Evolutionary conservation across 64 coral and sea anemone genomes (phyloP).

Genomic region (Pocillopora damicornis): DNA sequence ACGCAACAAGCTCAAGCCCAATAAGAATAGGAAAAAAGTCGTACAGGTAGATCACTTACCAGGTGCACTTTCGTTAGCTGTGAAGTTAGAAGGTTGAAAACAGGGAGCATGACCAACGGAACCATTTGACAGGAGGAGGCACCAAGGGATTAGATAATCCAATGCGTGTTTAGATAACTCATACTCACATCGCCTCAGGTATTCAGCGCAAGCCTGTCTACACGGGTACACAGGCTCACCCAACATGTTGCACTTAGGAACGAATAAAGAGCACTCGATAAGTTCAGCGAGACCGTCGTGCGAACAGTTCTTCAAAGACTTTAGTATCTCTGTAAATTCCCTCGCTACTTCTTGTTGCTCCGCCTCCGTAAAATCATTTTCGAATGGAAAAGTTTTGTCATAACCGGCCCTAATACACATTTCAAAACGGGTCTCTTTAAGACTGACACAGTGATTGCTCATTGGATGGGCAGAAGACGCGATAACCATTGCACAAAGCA

Average conservation of each 20-base stretch:
- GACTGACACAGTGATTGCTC: not conserved
- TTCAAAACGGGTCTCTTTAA: not conserved
- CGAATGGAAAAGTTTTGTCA: not conserved
- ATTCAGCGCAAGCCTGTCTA: slow-evolving; percentile 18
- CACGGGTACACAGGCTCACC: slow-evolving; percentile 8
- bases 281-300: not conserved
- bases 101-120: not conserved
- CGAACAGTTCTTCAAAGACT: not conserved
- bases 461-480: not conserved
- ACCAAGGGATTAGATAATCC: slow-evolving; percentile 10
- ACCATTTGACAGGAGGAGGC: not conserved
- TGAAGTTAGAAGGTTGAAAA: not conserved
- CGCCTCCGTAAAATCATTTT: not conserved
- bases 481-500: not conserved
- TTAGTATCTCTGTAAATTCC: not conserved
- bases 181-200: not conserved
- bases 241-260: not conserved
- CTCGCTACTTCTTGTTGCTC: not conserved
- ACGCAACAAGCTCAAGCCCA: not conserved
- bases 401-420: slow-evolving; percentile 12
- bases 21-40: not conserved
- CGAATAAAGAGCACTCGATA: slow-evolving; percentile 23
- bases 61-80: not conserved
- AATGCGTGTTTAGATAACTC: not conserved
- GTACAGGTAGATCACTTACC: not conserved